Conservation (phyloP, 2,113 vertebrate species). For the Elephas maximus region DNA sequence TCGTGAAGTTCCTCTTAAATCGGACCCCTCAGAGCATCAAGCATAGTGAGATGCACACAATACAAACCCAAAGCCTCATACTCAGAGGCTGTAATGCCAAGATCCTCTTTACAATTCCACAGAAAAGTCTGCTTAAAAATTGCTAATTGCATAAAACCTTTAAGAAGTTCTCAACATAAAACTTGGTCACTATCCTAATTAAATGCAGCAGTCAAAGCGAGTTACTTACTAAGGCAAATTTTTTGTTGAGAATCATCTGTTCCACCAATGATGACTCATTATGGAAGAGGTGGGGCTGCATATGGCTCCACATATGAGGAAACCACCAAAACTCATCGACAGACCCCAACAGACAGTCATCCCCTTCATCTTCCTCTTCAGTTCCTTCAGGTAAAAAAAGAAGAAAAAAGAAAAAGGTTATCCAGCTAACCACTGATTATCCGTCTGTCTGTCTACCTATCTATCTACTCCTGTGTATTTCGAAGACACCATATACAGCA, state of each 20-base stretch:
- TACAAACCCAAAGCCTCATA: background rate
- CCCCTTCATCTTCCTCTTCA: constrained; percentile 95
- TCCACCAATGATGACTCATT: constrained; percentile 97
- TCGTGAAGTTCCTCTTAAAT: background rate
- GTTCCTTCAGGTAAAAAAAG: constrained; percentile 89
- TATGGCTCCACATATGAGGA: constrained; percentile 99
- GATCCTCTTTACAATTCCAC: background rate
- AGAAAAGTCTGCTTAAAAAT: background rate
- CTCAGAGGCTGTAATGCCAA: background rate
- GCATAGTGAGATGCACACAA: background rate
- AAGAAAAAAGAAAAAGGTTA: background rate
- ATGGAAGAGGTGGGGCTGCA: constrained; percentile 99
- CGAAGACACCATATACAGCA: background rate
- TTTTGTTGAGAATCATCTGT: constrained; percentile 99
- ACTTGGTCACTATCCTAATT: background rate
- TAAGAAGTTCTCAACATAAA: background rate
- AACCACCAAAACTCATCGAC: constrained; percentile 99
- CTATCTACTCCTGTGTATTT: background rate
- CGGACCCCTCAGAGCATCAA: background rate
- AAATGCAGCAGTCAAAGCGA: background rate
- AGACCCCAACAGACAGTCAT: constrained; percentile 94
- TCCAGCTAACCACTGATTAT: background rate
- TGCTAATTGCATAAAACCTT: background rate
- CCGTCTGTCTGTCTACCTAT: no score
- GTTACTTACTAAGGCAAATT: constrained; percentile 96